Evolutionary conservation across 1,140 invertebrate species (phyloP).

Genomic region (Scaptomyza hsui): DNA sequence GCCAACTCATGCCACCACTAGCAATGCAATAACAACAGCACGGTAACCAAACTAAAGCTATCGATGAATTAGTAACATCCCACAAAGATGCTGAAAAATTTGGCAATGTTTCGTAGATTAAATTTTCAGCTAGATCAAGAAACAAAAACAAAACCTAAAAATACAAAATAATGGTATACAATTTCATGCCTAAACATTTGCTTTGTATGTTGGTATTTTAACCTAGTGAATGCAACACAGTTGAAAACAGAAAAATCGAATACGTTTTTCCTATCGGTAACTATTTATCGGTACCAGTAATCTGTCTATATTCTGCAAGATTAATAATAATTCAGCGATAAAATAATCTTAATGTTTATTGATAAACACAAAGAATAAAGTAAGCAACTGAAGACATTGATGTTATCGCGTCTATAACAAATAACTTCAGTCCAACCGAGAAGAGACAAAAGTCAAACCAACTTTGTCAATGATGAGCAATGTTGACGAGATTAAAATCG

Average conservation of each 20-base stretch:
- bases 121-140: neutral
- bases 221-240: neutral
- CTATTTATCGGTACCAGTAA: conserved; percentile 7
- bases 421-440: neutral
- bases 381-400: neutral
- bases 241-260: neutral
- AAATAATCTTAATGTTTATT: conserved; percentile 6
- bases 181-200: neutral
- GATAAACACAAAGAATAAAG: conserved; percentile 3
- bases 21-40: too few species aligned
- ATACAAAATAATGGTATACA: neutral
- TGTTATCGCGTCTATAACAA: neutral
- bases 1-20: too few species aligned
- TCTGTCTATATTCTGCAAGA: conserved; percentile 6
- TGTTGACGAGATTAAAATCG: conserved; percentile 56
- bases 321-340: conserved; percentile 1
- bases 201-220: neutral
- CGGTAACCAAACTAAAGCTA: too few species aligned
- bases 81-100: neutral
- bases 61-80: neutral
- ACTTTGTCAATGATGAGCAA: conserved; percentile 44
- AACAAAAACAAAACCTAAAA: too few species aligned
- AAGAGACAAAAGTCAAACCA: neutral
- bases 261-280: neutral
- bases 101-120: neutral